A percentile compares a stretch with the other conserved stretches of the same genome.
phyloP scores from a whole-genome alignment of 2,797 vertebrate species.

The Myoxocephalus aenaeus region DNA sequence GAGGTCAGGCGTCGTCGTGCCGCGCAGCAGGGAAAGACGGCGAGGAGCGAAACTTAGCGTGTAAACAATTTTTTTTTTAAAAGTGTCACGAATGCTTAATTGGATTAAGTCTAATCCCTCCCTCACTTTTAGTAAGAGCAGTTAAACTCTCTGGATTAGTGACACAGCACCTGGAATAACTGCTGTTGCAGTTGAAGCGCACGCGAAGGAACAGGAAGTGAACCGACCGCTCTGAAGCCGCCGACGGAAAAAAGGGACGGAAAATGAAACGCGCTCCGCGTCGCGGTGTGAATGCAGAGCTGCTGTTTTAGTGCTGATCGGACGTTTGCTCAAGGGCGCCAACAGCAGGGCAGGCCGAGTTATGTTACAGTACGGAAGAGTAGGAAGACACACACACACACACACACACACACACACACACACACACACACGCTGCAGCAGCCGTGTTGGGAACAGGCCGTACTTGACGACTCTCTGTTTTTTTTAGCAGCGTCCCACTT shows the following conservation, averaged over 20 bases:
- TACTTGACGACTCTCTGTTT: slow-evolving; percentile 20
- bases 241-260: too few relatives aligned
- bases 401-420: slow-evolving; percentile 17
- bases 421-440: background rate
- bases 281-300: too few relatives aligned
- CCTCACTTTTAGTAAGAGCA: background rate
- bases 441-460: slow-evolving; percentile 40
- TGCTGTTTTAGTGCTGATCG: too few relatives aligned
- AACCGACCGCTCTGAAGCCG: too few relatives aligned
- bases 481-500: slow-evolving; percentile 37
- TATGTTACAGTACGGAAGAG: background rate
- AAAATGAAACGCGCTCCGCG: too few relatives aligned
- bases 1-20: background rate
- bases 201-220: background rate
- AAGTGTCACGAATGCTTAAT: slow-evolving; percentile 4
- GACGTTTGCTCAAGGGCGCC: too few relatives aligned
- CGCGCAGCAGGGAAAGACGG: background rate
- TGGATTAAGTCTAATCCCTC: slow-evolving; percentile 26
- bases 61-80: too few relatives aligned
- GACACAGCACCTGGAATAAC: slow-evolving; percentile 1
- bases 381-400: too few relatives aligned
- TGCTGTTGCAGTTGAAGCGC: background rate
- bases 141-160: slow-evolving; percentile 17
- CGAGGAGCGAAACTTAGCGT: too few relatives aligned
- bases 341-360: too few relatives aligned